Evolutionary conservation across 2,797 vertebrate genomes (phyloP).

Genomic region (Silurus aristotelis): DNA sequence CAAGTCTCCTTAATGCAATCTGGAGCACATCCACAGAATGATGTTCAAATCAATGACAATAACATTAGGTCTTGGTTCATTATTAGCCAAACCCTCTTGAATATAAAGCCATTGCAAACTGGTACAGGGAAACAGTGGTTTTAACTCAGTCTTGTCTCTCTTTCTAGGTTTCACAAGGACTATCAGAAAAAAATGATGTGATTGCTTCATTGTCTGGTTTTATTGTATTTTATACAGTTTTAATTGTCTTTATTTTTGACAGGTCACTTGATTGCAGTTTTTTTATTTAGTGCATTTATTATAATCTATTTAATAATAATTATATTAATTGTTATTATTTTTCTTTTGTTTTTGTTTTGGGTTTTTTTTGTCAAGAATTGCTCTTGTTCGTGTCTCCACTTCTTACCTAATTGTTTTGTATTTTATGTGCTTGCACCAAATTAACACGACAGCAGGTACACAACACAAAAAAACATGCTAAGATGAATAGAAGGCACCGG

Average conservation of each 20-base stretch:
- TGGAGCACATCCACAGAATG: constrained; percentile 68
- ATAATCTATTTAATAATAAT: no score
- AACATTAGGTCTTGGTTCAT: constrained; percentile 60
- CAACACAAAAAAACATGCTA: constrained; percentile 4
- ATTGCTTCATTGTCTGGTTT: background rate
- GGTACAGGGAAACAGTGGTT: background rate
- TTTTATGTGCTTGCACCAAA: constrained; percentile 25
- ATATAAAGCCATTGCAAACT: constrained; percentile 19
- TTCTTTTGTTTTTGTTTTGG: no score
- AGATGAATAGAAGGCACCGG: constrained; percentile 35
- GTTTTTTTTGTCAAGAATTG: background rate
- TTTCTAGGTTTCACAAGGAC: background rate
- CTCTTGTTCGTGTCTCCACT: background rate
- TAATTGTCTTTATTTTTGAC: background rate
- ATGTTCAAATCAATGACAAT: constrained; percentile 74
- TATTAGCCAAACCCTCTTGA: constrained; percentile 25
- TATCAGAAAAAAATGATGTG: background rate
- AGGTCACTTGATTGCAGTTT: background rate
- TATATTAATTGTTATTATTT: no score
- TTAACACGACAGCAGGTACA: constrained; percentile 34
- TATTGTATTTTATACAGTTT: background rate
- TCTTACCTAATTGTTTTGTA: background rate
- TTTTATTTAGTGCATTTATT: no score
- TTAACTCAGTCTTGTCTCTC: constrained; percentile 2
- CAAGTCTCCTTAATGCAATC: constrained; percentile 74